phyloP scores from a whole-genome alignment of 2,888 invertebrate species.

The Spilarctia lutea region DNA sequence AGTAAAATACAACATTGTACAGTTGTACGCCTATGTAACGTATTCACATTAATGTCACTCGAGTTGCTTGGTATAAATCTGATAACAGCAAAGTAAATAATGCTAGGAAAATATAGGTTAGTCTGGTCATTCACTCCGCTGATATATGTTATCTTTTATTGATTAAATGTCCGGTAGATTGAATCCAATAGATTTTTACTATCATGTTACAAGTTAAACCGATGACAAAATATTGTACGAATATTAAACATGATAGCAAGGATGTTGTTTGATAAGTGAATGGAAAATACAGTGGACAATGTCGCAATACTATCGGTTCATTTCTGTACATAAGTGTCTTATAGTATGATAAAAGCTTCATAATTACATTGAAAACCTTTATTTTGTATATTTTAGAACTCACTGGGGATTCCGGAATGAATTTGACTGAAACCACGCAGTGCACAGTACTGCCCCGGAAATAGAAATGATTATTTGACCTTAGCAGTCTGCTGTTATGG shows the following conservation, averaged over 20 bases:
- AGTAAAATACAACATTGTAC: background rate
- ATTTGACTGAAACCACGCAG: background rate
- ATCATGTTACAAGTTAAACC: background rate
- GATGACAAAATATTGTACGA: background rate
- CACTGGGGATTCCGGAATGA: background rate
- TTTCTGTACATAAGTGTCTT: background rate
- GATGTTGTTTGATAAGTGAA: background rate
- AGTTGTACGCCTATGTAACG: background rate
- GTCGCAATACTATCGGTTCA: background rate
- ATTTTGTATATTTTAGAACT: background rate
- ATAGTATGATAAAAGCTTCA: background rate
- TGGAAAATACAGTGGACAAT: background rate
- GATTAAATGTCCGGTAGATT: conserved; percentile 37
- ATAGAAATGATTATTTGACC: too few relatives aligned
- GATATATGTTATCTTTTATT: conserved; percentile 39
- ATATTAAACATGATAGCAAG: background rate
- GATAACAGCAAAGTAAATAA: conserved; percentile 40
- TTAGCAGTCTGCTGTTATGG: too few relatives aligned
- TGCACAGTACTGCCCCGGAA: too few relatives aligned
- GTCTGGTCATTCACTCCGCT: conserved; percentile 34
- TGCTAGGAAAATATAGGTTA: conserved; percentile 36
- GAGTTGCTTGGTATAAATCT: conserved; percentile 21
- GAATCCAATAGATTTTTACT: conserved; percentile 42
- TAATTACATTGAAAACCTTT: background rate
- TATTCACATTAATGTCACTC: conserved; percentile 26